These are phyloP conservation scores for Marcusenius ussheri DNA, from an alignment of 2,113 vertebrate genomes.

Conservation along the genomic window DNA sequence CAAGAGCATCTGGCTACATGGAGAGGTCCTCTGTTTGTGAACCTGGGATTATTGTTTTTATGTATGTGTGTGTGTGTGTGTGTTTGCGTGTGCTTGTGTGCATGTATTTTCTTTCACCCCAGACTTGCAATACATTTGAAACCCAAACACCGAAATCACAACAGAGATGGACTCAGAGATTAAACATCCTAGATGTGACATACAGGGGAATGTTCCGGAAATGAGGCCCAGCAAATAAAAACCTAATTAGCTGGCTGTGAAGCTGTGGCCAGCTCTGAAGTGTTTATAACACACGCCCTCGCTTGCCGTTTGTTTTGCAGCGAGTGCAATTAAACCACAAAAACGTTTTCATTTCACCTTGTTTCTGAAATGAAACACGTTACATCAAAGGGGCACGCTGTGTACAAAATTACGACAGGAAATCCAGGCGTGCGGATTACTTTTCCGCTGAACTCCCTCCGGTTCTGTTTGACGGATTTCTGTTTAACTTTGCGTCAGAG, in stretches of 20 bases:
- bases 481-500: neutral
- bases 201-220: neutral
- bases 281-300: neutral
- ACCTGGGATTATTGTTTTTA: neutral
- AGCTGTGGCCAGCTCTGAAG: neutral
- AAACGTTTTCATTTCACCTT: neutral
- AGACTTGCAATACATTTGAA: neutral
- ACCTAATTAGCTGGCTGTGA: neutral
- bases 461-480: neutral
- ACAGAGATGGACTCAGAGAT: slow-evolving; percentile 11
- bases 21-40: neutral
- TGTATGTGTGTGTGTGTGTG: neutral
- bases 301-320: neutral
- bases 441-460: neutral
- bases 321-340: neutral
- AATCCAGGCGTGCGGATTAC: neutral
- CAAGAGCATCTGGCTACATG: neutral
- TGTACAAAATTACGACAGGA: neutral
- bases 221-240: neutral
- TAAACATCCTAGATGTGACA: slow-evolving; percentile 8
- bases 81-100: neutral
- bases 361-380: neutral
- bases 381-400: neutral
- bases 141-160: slow-evolving; percentile 17
- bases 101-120: neutral